These are phyloP conservation scores for Thereuonema tuberculata DNA, from an alignment of 1,140 invertebrate species.

Conservation along the genomic window DNA sequence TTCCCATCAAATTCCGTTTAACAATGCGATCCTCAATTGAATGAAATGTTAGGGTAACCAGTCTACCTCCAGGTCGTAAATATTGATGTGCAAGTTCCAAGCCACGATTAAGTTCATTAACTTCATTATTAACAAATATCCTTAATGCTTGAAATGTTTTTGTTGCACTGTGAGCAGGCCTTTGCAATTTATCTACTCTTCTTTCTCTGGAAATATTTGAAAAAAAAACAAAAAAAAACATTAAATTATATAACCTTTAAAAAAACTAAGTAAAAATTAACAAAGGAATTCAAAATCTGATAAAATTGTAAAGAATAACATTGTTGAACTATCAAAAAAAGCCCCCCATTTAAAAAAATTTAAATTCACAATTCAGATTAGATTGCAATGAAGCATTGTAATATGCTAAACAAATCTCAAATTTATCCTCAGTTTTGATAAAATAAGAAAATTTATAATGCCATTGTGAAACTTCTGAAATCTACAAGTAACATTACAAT, in stretches of 20 bases:
- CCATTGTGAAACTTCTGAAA: no score
- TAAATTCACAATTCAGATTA: no score
- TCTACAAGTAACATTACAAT: no score
- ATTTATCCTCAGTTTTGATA: no score
- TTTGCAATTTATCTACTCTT: constrained; percentile 51
- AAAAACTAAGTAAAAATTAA: constrained; percentile 16
- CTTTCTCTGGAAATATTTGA: constrained; percentile 31
- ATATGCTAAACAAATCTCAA: no score
- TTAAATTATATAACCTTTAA: background rate
- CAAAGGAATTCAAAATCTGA: constrained; percentile 1
- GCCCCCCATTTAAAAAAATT: no score
- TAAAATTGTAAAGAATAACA: background rate
- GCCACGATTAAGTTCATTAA: constrained; percentile 89
- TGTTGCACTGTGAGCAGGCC: constrained; percentile 66
- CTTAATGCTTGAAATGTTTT: constrained; percentile 88
- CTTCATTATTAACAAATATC: constrained; percentile 93
- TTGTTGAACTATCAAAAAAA: no score
- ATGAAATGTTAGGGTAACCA: constrained; percentile 79
- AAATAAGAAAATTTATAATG: no score
- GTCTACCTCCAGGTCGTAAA: constrained; percentile 56
- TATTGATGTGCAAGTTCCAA: constrained; percentile 61
- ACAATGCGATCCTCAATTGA: constrained; percentile 91
- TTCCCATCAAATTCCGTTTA: constrained; percentile 71
- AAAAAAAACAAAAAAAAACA: background rate
- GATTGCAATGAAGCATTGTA: no score